Base-by-base conservation (phyloP, 2,888 invertebrate genomes). In the Cantharis rustica region DNA sequence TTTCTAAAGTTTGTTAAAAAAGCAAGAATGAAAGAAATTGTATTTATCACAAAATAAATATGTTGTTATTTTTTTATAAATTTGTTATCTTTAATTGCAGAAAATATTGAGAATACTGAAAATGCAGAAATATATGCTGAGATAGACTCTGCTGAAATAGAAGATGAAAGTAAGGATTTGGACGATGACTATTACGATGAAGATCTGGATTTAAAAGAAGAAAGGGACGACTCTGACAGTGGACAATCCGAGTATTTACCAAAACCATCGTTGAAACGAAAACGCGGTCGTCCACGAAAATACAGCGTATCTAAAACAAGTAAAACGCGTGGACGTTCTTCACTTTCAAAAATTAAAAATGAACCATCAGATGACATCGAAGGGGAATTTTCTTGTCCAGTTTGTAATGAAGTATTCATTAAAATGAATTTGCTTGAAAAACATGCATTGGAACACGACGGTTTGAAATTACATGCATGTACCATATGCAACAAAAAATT, bases 401-500 rank as follows among this genome's bases (percentile, higher is more conserved):
- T 81, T 66, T 87, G 87, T 77, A 80, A 84, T 20, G 83, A 85
- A 78, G 82, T 86, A 66, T 87, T 86, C 79, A 82, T 81, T 15
- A 84, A 83, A 69, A 79, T 85, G 77, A 84, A 83, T 68, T 78
- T 84, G 64, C 80, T 87, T 68, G 86, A 86, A 63, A 86, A 84
- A 74, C 88, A 87, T 73, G 84, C 84, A 7, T 76, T 81, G 61
- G 81, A 82, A 16, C 87, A 87, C 80, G 84, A 84, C 16, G 85
- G 84, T 9, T 77, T 75, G 20, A 82, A 81, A 69, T 75, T 81
- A 66, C 85, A 87, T 81, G 84, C 84, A 68, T 90, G 90, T 81
- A 83, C 82, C 62, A 80, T 88, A 4, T 91, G 91, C 80, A 84
- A 86, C 11, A 89, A 89, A 78, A 85, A 86, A 15, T 91, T 90